Evolutionary conservation across 2,113 vertebrate genomes (phyloP), one percentile per base, ranked within the genome.

Genomic region (Vireo altiloquus): DNA sequence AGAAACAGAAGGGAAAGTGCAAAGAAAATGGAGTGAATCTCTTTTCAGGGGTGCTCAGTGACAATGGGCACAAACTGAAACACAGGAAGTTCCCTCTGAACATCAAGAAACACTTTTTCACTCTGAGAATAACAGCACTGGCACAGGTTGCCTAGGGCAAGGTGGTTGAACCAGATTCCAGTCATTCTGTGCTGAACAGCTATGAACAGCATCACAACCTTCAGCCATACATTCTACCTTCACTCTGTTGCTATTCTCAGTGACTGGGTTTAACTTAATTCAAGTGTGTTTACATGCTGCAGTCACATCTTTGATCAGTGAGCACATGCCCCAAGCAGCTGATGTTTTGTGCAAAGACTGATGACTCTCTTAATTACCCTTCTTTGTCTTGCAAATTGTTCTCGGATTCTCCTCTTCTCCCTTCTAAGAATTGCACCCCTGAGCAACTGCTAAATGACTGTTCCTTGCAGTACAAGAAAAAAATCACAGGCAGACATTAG

Each of bases 121-220:
- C 46, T 49, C 23, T 52, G 33, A 69, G 18, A 53, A 37, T 65
- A 47, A 88, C n/a, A 90, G 31, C 31, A 78, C 28, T 54, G n/a
- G 42, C 27, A 75, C 17, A 35, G 3, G 15, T 13, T 65, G 56
- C 70, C 40, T 47, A 52, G 15, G 15, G 15, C 39, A 40, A 66
- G 7, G 28, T 8, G 5, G 19, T 0, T 76, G 28, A 57, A 44
- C 11, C 22, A 76, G 35, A 66, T 18, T 65, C 33, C 42, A 5
- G 14, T 50, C 28, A 86, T 46, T 76, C n/a, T 22, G n/a, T 30
- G 37, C 12, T 1, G 0, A 0, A 49, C 0, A 56, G 35, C 56
- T 82, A 46, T 7, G 47, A 59, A 74, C 1, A 6, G 40, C 53
- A 82, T 25, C 49, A 76, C 14, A 60, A 24, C 39, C 39, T 82